These are phyloP conservation scores for Perodicticus potto DNA, from an alignment of 2,797 vertebrate genomes.

Conservation along the genomic window DNA sequence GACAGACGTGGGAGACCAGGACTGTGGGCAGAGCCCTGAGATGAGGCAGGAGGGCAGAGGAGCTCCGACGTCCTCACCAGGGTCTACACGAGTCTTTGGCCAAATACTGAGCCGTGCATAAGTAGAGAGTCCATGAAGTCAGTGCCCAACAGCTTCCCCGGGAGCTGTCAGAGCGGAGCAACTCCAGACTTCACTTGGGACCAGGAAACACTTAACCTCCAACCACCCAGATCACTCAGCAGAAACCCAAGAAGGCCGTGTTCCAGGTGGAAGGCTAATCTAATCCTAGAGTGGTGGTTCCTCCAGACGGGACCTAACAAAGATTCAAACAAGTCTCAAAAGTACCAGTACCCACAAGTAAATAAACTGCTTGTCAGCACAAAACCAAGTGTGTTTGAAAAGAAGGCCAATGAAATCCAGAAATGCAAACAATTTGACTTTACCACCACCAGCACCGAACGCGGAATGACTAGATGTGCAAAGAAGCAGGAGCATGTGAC, in stretches of 20 bases:
- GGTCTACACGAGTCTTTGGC: background rate
- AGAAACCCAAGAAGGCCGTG: background rate
- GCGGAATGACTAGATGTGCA: no score
- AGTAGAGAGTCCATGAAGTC: background rate
- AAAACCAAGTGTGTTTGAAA: background rate
- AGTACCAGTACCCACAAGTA: background rate
- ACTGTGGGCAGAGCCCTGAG: background rate
- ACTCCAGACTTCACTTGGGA: background rate
- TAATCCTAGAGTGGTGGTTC: background rate
- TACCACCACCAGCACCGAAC: background rate
- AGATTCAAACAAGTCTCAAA: background rate
- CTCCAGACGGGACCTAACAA: background rate
- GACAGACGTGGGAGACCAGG: no score
- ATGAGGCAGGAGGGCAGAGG: background rate
- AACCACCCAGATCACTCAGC: background rate
- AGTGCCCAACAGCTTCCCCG: no score
- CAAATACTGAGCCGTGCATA: background rate
- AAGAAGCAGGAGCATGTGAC: background rate
- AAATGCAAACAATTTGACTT: no score
- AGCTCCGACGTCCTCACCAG: fast-evolving
- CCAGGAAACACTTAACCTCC: background rate
- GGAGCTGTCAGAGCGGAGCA: background rate
- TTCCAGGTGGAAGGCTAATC: background rate
- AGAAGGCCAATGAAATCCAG: background rate
- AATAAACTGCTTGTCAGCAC: fast-evolving